Base-by-base conservation (phyloP, 2,113 vertebrate genomes). In the Shinisaurus crocodilurus region DNA sequence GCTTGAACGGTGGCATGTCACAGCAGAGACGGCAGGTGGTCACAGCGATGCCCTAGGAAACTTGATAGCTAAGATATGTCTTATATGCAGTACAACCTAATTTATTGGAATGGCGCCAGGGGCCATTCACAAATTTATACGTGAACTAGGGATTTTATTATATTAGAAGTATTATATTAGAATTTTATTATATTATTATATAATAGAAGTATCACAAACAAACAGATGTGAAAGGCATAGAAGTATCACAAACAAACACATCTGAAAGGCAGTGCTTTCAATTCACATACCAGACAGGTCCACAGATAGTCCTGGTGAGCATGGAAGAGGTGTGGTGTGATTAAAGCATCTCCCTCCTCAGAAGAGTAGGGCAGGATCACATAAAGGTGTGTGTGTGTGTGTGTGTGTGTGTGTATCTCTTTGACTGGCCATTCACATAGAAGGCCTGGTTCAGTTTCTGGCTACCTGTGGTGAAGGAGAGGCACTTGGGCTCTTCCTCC, bases 61-160 rank as follows among this genome's bases (percentile, higher is more conserved):
- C 16, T 0, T 0, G 43, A 25, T n/a, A 1, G 1, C 23, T 65
- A 23, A 29, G 23, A 15, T 57, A 20, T 48, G 34, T 40, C 34
- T n/a, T 48, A 75, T 43, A 60, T 75, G 25, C 15, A 40, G 50
- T 37, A 27, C 34, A 40, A 25, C 23, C 70, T 60, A 43, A 54
- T 43, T 76, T 29, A 27, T 29, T 37, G 37, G 50, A 74, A 15
- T 40, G 48, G 23, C 34, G n/a, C n/a, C 40, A n/a, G 34, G 25
- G 57, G 32, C 8, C 70, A 72, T n/a, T 32, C 32, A 72, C 43
- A 72, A 40, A 40, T 65, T 20, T 63, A 20, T 63, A 63, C 20
- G 60, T 23, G 20, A 63, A 63, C 18, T 63, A 63, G 60, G 20
- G 20, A 63, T 63, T 20, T 63, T 63, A 3, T 63, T 63, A 63